Base-by-base conservation (phyloP, 2,113 vertebrate species). In the Callopanchax toddi region DNA sequence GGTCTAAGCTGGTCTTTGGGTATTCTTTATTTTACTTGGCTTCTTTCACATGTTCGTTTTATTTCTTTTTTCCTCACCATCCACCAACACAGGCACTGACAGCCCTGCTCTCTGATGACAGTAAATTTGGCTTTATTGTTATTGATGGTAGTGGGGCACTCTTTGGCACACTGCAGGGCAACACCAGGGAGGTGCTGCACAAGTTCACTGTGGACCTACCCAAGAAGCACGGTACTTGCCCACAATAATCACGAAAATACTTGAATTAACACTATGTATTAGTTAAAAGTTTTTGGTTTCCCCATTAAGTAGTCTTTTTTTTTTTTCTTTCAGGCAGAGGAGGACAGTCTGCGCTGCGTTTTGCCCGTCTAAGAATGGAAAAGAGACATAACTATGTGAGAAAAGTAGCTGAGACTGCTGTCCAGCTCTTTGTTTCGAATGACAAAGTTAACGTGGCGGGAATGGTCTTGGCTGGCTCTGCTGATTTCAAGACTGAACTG, bases 171-270 rank as follows among this genome's bases (percentile, higher is more conserved):
- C 95, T 99, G 62, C 97, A 99, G 91, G 97, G 97, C 87, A 99
- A 99, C 91, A 99, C 97, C 53, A 93, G 97, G 86, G 97, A 99
- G 91, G 97, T 99, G 76, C 91, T 99, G 84, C 97, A 99, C 93
- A 99, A 99, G 89, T 99, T 99, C 93, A 99, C 97, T 78, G 97
- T 99, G 93, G 97, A 99, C 91, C 93, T 99, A 81, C 97, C 97
- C 91, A 99, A 99, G 91, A 99, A 99, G 88, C 97, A 99, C 23
- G 97, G 97, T 99, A 94, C 66, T 54, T 15, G 45, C 5, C 42
- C 25, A 45, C 13, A 62, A 40, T 34, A 3, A 23, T 21, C 3
- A 0, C n/a, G 63, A 4, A 18, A 49, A 32, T n/a, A n/a, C n/a
- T n/a, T n/a, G n/a, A n/a, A n/a, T n/a, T n/a, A 23, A 15, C 21